Evolutionary conservation across 2,113 vertebrate genomes (phyloP).

Genomic region (Perccottus glenii): DNA sequence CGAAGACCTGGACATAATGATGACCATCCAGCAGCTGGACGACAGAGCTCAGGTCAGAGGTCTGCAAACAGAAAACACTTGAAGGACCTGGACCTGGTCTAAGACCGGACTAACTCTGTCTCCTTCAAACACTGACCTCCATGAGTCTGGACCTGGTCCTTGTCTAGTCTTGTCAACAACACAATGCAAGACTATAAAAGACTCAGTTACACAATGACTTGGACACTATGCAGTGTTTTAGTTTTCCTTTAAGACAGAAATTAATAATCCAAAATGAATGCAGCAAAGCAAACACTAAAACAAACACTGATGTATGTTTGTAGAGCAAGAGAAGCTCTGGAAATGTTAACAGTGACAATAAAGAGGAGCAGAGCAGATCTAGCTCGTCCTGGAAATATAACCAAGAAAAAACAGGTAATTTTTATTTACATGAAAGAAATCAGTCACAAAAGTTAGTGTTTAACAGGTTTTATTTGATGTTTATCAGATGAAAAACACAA

Average conservation of each 20-base stretch:
- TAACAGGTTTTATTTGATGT: slow-evolving; percentile 9
- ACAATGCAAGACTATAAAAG: not conserved
- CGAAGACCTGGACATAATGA: slow-evolving; percentile 85
- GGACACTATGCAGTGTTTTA: too few species aligned
- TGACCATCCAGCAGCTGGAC: slow-evolving; percentile 84
- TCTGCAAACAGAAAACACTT: not conserved
- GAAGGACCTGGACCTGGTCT: too few species aligned
- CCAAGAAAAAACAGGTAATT: slow-evolving; percentile 26
- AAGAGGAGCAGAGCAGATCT: not conserved
- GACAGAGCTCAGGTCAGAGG: slow-evolving; percentile 83
- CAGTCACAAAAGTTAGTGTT: not conserved
- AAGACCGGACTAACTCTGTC: too few species aligned
- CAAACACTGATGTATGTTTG: not conserved
- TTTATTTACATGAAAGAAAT: not conserved
- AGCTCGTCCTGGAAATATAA: slow-evolving; percentile 7
- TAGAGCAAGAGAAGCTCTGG: slow-evolving; percentile 37
- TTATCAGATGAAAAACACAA: slow-evolving; percentile 35
- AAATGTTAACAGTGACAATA: slow-evolving; percentile 3
- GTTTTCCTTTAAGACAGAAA: too few species aligned
- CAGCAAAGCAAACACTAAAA: too few species aligned
- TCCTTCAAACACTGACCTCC: too few species aligned
- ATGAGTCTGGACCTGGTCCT: too few species aligned
- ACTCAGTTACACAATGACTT: not conserved
- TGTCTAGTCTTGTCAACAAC: too few species aligned
- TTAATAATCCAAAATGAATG: too few species aligned